phyloP scores from a whole-genome alignment of 1,140 invertebrate species.

The Drosophila eugracilis region DNA sequence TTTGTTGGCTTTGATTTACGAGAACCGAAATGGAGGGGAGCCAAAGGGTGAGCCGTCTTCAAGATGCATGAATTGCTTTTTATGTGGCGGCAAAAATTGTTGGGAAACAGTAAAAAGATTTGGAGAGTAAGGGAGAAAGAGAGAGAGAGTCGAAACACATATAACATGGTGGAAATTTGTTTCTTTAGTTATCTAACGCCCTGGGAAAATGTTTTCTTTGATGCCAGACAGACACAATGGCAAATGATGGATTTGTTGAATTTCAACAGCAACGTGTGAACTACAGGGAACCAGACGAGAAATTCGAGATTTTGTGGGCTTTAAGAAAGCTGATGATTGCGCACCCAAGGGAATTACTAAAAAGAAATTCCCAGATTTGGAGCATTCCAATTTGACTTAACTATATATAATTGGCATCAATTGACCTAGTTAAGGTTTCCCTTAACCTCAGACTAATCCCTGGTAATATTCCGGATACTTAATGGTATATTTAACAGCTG shows the following conservation, averaged over 20 bases:
- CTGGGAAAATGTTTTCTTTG: constrained; percentile 77
- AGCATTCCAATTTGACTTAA: constrained; percentile 32
- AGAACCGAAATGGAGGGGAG: constrained; percentile 39
- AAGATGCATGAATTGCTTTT: constrained; percentile 69
- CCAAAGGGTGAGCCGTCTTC: constrained; percentile 53
- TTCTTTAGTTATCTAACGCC: constrained; percentile 50
- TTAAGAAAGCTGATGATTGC: constrained; percentile 5
- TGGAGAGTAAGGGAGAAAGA: constrained; percentile 1
- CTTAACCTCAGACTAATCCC: constrained; percentile 11
- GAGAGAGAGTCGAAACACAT: constrained; percentile 16
- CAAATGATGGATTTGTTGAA: constrained; percentile 49
- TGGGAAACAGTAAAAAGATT: too few species aligned
- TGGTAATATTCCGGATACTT: background rate
- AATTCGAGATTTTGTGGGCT: constrained; percentile 29
- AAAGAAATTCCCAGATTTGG: constrained; percentile 15
- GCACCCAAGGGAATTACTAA: constrained; percentile 28
- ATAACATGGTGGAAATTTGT: constrained; percentile 58
- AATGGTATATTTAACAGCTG: background rate
- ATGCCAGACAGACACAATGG: constrained; percentile 47
- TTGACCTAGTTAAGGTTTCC: constrained; percentile 20
- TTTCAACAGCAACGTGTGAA: constrained; percentile 52
- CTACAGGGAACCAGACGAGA: constrained; percentile 20
- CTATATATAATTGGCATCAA: constrained; percentile 47
- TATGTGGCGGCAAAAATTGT: constrained; percentile 73
- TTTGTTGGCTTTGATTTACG: constrained; percentile 74